Evolutionary conservation across 2,797 vertebrate genomes (phyloP).

Genomic region (Amblyraja radiata): DNA sequence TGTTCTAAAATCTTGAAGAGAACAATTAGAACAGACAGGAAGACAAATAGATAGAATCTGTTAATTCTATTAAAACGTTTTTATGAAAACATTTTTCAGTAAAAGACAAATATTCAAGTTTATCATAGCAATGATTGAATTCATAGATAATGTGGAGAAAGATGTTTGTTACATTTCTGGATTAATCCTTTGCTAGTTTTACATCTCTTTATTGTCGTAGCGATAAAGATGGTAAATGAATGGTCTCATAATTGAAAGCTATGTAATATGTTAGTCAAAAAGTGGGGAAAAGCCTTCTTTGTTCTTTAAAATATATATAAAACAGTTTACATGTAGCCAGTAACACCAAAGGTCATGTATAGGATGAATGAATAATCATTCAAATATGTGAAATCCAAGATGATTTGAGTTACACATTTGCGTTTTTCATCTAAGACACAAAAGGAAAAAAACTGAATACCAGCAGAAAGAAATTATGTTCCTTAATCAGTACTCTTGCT

Average conservation of each 20-base stretch:
- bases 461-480: neutral
- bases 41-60: neutral
- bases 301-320: neutral
- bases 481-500: neutral
- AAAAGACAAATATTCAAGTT: neutral
- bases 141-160: neutral
- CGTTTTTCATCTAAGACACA: neutral
- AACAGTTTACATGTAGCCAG: neutral
- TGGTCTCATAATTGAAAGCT: neutral
- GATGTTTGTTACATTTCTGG: neutral
- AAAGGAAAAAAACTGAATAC: neutral
- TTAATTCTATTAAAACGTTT: neutral
- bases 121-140: neutral
- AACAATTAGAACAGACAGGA: constrained; percentile 12
- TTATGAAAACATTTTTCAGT: neutral
- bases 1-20: neutral
- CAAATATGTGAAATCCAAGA: neutral
- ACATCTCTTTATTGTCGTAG: neutral
- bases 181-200: neutral
- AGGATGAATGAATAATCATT: neutral
- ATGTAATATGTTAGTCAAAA: neutral
- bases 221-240: neutral
- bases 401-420: neutral
- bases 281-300: neutral
- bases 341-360: neutral